Base-by-base conservation (phyloP, 2,888 invertebrate species). In the Conus canariensis region DNA sequence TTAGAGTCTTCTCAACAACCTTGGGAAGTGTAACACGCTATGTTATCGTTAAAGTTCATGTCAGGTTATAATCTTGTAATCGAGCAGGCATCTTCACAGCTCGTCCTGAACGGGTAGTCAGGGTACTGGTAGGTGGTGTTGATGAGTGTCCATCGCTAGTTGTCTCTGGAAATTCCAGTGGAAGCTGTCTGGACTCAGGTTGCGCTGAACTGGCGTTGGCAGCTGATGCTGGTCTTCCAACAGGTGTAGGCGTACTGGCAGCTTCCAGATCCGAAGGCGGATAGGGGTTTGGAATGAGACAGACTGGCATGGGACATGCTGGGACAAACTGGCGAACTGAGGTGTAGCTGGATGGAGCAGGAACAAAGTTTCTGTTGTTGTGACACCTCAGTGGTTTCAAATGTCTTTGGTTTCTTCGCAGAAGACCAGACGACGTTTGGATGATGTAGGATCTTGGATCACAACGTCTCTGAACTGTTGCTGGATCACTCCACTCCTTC, bases 341-440 rank as follows among this genome's bases (percentile, higher is more conserved):
- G n/a, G 70, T 74, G 70, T n/a, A 16, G 8, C 70, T 19, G 70
- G n/a, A 74, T 8, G 70, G 70, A n/a, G 70, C 70, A 74, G n/a
- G 22, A 74, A 45, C 45, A 45, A 22, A 74, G 70, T 74, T 19
- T 22, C 22, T 74, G 70, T 74, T 19, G 70, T 19, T 74, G 70
- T 74, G 70, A 74, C 22, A 74, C 70, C n/a, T 74, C 70, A 22
- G 22, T 74, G 70, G 70, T 74, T 19, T 74, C 14, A 74, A 22
- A 74, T 74, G 70, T 74, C 70, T 74, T 74, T n/a, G 14, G 19
- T 74, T 74, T 74, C n/a, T 74, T 74, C 70, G 8, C 22, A 74
- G 70, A 74, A 74, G n/a, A 74, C 70, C 70, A 74, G 70, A 74
- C 70, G 8, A 74, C 14, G 70, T 74, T 74, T 74, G 70, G n/a